These are phyloP conservation scores for Heliconius nattereri DNA, from an alignment of 1,140 invertebrate species.

Conservation along the genomic window DNA sequence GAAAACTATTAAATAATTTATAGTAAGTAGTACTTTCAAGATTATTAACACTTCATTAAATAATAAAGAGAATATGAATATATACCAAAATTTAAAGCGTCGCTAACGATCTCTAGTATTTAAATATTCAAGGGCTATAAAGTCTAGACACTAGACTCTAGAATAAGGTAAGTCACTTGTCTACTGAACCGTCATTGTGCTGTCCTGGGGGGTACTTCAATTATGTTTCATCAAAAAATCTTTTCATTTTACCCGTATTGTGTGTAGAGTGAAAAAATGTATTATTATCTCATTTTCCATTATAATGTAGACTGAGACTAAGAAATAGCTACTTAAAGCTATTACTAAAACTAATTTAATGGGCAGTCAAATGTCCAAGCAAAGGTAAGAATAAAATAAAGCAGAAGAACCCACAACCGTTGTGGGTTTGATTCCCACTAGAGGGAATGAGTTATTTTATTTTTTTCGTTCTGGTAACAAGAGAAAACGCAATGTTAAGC, in stretches of 20 bases:
- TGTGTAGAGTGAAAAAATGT: not conserved
- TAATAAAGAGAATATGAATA: not conserved
- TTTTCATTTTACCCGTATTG: not conserved
- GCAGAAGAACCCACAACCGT: no score
- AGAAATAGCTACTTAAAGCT: no score
- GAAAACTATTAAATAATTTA: no score
- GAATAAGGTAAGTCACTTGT: not conserved
- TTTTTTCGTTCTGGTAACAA: no score
- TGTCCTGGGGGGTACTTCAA: not conserved
- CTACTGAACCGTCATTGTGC: not conserved
- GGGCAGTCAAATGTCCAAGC: no score
- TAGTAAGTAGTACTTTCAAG: no score
- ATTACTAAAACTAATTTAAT: no score
- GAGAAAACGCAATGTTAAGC: no score
- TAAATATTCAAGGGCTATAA: constrained; percentile 7
- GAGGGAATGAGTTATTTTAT: no score
- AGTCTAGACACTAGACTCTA: not conserved
- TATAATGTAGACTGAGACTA: no score
- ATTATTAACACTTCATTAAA: not conserved
- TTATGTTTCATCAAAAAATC: constrained; percentile 8
- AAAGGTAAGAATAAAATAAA: no score
- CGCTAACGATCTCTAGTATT: constrained; percentile 1
- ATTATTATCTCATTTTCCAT: not conserved
- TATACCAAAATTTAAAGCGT: not conserved
- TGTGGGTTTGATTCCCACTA: no score